Evolutionary conservation across 1,140 invertebrate species (phyloP).

Genomic region (Apis cerana): DNA sequence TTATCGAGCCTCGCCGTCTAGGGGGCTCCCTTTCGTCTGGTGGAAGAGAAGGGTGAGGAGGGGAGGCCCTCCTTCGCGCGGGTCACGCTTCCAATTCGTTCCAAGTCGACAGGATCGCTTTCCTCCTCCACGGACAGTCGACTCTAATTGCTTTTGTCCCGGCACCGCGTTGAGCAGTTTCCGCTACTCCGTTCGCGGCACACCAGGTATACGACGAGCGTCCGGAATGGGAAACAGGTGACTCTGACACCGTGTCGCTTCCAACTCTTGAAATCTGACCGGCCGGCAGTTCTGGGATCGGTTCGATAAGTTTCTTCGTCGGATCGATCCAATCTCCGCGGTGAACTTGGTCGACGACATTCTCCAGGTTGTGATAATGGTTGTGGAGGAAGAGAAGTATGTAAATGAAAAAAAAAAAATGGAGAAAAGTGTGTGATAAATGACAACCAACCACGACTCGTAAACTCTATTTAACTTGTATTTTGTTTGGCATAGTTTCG

Average conservation of each 20-base stretch:
- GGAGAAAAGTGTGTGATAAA: no score
- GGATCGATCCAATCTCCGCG: no score
- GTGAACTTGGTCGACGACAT: no score
- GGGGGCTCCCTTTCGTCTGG: conserved; percentile 27
- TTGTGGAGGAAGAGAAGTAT: no score
- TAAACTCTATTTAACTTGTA: no score
- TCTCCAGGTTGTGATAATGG: no score
- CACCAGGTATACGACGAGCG: conserved; percentile 9
- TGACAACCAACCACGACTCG: no score
- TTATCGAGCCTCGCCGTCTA: conserved; percentile 56
- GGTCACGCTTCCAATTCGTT: conserved; percentile 4
- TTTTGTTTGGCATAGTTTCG: no score
- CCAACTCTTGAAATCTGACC: neutral
- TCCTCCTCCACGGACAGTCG: neutral
- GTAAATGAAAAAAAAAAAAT: no score
- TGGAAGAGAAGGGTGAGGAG: neutral
- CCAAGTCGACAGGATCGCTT: conserved; percentile 19
- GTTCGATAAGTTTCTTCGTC: no score
- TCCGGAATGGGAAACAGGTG: conserved; percentile 17
- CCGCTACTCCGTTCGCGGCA: neutral
- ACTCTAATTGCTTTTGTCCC: conserved; percentile 55
- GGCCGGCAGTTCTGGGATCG: no score
- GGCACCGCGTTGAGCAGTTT: conserved; percentile 26
- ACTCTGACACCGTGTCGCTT: neutral
- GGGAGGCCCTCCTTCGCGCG: conserved; percentile 5